Conservation (phyloP, 2,888 invertebrate species). For the Apodemia hepburni region DNA sequence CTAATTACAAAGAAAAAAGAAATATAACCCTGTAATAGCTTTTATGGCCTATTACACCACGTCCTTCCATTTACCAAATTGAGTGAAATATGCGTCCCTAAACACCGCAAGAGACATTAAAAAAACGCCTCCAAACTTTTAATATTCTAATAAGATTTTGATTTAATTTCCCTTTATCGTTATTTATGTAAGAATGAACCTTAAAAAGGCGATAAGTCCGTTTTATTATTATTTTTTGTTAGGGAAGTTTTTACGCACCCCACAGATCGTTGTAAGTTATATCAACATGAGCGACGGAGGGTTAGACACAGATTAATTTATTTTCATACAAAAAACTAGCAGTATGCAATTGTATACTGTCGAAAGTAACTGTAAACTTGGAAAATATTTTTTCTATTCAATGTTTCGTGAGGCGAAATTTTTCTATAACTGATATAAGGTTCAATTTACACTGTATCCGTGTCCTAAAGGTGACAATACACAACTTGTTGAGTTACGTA, state of each 20-base stretch:
- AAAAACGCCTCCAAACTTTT: slow-evolving; percentile 73
- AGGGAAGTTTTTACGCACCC: slow-evolving; percentile 47
- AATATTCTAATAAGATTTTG: slow-evolving; percentile 78
- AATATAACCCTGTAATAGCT: slow-evolving; percentile 53
- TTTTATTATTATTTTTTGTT: slow-evolving; percentile 62
- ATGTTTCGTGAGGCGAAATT: background rate
- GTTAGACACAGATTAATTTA: slow-evolving; percentile 44
- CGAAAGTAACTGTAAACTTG: slow-evolving; percentile 19
- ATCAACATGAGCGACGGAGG: slow-evolving; percentile 36
- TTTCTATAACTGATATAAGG: background rate
- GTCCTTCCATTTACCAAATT: slow-evolving; percentile 72
- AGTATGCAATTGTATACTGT: slow-evolving; percentile 4
- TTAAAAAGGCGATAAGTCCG: slow-evolving; percentile 70
- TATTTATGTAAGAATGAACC: slow-evolving; percentile 74
- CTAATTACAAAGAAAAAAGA: slow-evolving; percentile 40
- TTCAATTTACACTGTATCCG: slow-evolving; percentile 19
- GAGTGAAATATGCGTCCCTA: slow-evolving; percentile 75
- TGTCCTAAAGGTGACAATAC: slow-evolving; percentile 45
- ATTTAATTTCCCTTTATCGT: slow-evolving; percentile 80
- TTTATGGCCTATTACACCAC: slow-evolving; percentile 45
- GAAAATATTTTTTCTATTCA: slow-evolving; percentile 16
- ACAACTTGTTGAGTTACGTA: slow-evolving; percentile 68
- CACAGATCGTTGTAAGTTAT: slow-evolving; percentile 40
- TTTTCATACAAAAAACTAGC: slow-evolving; percentile 12
- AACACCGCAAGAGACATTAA: slow-evolving; percentile 72